Percentiles rank a stretch among this genome's conserved stretches.
Evolutionary conservation across 2,797 vertebrate species (phyloP).

Genomic region (Sternarchorhynchus goeldii): DNA sequence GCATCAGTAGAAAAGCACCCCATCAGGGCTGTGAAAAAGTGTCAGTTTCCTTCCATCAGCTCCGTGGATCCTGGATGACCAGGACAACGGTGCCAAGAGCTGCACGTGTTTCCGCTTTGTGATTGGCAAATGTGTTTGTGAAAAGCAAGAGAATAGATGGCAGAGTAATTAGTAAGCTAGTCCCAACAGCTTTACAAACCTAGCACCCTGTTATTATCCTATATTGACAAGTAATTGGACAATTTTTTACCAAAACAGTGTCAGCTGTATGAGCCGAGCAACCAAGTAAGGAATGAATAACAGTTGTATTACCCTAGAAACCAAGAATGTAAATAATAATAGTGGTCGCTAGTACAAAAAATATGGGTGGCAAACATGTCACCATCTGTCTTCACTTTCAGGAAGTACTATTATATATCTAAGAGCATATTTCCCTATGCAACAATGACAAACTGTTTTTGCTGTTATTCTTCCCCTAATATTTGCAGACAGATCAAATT

Average conservation of each 20-base stretch:
- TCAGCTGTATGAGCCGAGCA: neutral
- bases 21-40: constrained; percentile 60
- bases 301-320: neutral
- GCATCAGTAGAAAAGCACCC: constrained; percentile 73
- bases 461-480: constrained; percentile 27
- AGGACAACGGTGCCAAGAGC: constrained; percentile 59
- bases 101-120: constrained; percentile 37
- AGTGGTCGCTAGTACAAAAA: neutral
- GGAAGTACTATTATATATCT: constrained; percentile 8
- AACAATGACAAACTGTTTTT: constrained; percentile 5
- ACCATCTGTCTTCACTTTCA: constrained; percentile 13
- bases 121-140: constrained; percentile 24
- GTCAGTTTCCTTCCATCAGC: constrained; percentile 57
- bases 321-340: neutral
- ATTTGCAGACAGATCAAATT: constrained; percentile 36
- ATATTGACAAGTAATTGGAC: neutral
- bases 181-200: neutral
- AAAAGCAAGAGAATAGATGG: constrained; percentile 12
- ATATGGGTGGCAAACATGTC: neutral
- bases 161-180: constrained; percentile 1
- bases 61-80: constrained; percentile 57
- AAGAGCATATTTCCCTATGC: neutral
- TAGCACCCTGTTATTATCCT: neutral
- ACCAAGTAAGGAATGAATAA: neutral
- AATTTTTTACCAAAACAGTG: constrained; percentile 2